Percentiles rank a stretch among this genome's conserved stretches.
Conservation (phyloP, 1,140 invertebrate species). For the Drosophila teissieri region DNA sequence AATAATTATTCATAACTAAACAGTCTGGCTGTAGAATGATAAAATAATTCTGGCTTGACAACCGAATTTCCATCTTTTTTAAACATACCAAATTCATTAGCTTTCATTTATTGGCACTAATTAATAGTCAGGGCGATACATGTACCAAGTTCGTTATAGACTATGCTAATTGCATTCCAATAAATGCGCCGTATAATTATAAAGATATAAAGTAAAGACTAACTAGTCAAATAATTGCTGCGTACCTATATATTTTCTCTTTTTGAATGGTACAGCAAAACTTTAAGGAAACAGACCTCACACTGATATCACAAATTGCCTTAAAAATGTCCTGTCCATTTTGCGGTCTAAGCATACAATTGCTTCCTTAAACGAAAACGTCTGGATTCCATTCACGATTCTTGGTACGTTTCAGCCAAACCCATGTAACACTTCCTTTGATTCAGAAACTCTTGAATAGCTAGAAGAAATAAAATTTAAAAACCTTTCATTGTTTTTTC, state of each 20-base stretch:
- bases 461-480: constrained; percentile 4
- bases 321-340: background rate
- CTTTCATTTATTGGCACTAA: constrained; percentile 14
- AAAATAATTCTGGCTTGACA: constrained; percentile 9
- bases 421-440: background rate
- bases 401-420: no score
- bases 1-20: constrained; percentile 41
- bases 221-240: background rate
- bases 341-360: constrained; percentile 6
- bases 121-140: constrained; percentile 11
- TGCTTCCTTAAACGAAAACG: constrained; percentile 3
- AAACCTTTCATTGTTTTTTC: background rate
- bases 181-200: background rate
- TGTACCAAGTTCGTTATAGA: background rate
- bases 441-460: background rate
- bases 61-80: constrained; percentile 2
- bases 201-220: background rate
- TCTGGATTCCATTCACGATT: background rate
- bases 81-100: background rate
- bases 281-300: background rate
- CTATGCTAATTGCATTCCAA: background rate
- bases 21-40: constrained; percentile 6
- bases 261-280: background rate
- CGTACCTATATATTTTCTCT: background rate
- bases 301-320: background rate